Conservation (phyloP, 2,797 vertebrate genomes). For the Spinibarbus caldwelli region DNA sequence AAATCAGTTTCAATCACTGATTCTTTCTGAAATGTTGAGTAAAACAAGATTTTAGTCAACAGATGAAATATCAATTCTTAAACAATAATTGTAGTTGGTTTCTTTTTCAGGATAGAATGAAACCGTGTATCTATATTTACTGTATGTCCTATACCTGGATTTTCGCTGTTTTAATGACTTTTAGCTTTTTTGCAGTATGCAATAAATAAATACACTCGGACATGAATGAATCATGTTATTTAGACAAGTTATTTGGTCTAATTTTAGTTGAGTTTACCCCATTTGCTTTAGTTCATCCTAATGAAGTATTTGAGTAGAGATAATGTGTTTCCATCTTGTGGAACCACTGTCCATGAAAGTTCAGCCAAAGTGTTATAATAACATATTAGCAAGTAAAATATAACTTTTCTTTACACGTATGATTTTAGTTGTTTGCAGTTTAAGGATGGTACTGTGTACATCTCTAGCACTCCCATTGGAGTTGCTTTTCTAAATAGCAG, state of each 20-base stretch:
- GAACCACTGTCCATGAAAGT: neutral
- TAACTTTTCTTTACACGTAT: neutral
- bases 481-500: no score
- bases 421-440: neutral
- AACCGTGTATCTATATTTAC: neutral
- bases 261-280: no score
- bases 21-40: neutral
- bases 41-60: neutral
- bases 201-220: neutral
- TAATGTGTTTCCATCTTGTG: neutral
- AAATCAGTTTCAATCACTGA: neutral
- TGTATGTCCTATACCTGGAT: neutral
- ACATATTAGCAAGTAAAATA: neutral
- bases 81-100: neutral
- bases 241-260: neutral
- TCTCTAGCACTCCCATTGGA: no score
- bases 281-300: neutral
- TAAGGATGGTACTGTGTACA: neutral
- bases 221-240: neutral
- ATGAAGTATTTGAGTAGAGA: neutral
- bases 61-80: neutral
- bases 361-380: neutral
- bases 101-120: neutral
- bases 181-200: neutral
- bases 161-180: neutral